Percentiles rank a stretch among this genome's conserved stretches.
phyloP scores from a whole-genome alignment of 2,797 vertebrate species.

The Thaleichthys pacificus region DNA sequence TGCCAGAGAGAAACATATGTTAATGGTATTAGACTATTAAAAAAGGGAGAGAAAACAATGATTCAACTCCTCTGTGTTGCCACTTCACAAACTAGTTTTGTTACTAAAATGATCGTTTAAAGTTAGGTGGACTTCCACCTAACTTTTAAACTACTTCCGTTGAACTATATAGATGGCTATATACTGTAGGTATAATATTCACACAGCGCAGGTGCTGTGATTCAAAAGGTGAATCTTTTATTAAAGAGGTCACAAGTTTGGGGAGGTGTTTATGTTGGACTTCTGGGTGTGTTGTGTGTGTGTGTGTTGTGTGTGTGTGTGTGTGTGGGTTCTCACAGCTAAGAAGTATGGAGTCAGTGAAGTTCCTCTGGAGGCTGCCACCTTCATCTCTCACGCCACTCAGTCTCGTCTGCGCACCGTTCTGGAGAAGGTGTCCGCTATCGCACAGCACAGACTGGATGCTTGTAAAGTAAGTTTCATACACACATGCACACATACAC shows the following conservation, averaged over 20 bases:
- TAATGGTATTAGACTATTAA: slow-evolving; percentile 72
- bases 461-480: slow-evolving; percentile 77
- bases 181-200: slow-evolving; percentile 53
- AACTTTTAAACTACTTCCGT: neutral
- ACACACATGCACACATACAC: neutral
- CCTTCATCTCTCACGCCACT: slow-evolving; percentile 85
- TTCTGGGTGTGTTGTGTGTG: neutral
- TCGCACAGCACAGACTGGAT: slow-evolving; percentile 86
- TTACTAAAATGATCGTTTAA: slow-evolving; percentile 69
- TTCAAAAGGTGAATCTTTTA: too few species aligned
- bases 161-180: too few species aligned
- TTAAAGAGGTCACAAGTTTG: slow-evolving; percentile 6
- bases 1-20: slow-evolving; percentile 76
- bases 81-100: slow-evolving; percentile 64
- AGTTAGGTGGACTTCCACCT: slow-evolving; percentile 33
- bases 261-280: neutral
- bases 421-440: slow-evolving; percentile 83
- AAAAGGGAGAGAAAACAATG: slow-evolving; percentile 62
- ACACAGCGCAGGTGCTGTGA: neutral
- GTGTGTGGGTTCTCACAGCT: slow-evolving; percentile 62
- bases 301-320: neutral
- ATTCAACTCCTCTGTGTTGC: slow-evolving; percentile 61
- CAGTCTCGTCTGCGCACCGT: slow-evolving; percentile 82
- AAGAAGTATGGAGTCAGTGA: slow-evolving; percentile 85
- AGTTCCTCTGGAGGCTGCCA: slow-evolving; percentile 82